Evolutionary conservation across 1,140 invertebrate species (phyloP).

Genomic region (Drosophila elegans): DNA sequence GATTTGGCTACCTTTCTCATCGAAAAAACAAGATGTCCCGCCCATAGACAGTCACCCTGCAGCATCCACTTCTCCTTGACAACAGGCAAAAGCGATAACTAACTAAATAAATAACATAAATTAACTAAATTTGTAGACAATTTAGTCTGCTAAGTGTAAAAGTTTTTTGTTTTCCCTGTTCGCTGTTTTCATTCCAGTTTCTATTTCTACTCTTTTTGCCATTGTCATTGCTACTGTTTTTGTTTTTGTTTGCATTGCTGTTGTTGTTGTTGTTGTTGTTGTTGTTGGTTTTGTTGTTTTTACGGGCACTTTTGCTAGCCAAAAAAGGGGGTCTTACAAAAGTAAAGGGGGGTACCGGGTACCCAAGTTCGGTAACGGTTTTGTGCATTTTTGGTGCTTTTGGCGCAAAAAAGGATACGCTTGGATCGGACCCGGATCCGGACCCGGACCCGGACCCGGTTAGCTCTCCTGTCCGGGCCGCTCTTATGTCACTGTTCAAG

Average conservation of each 20-base stretch:
- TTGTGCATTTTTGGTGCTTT: constrained; percentile 43
- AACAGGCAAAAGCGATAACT: constrained; percentile 68
- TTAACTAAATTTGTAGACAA: constrained; percentile 83
- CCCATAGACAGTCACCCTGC: background rate
- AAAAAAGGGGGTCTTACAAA: background rate
- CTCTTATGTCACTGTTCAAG: constrained; percentile 45
- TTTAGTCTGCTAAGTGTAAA: constrained; percentile 80
- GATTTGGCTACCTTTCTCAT: background rate
- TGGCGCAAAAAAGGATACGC: constrained; percentile 65
- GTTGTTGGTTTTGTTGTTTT: no score
- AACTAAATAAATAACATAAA: constrained; percentile 83
- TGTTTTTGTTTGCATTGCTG: no score
- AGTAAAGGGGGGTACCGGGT: background rate
- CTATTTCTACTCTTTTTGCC: constrained; percentile 29
- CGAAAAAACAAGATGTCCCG: background rate
- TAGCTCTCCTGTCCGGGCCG: constrained; percentile 16
- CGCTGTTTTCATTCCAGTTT: constrained; percentile 42
- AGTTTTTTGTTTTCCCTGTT: constrained; percentile 59
- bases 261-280: constrained; percentile 18
- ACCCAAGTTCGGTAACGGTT: constrained; percentile 48
- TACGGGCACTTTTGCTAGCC: constrained; percentile 4
- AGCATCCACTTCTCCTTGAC: background rate
- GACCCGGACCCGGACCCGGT: background rate
- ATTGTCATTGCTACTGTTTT: constrained; percentile 6
- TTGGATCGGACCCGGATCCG: constrained; percentile 37